Percentiles rank a stretch among this genome's conserved stretches.
Evolutionary conservation across 37 sponge, comb jelly and placozoan species (phyloP).

Genomic region (Ephydatia muelleri): DNA sequence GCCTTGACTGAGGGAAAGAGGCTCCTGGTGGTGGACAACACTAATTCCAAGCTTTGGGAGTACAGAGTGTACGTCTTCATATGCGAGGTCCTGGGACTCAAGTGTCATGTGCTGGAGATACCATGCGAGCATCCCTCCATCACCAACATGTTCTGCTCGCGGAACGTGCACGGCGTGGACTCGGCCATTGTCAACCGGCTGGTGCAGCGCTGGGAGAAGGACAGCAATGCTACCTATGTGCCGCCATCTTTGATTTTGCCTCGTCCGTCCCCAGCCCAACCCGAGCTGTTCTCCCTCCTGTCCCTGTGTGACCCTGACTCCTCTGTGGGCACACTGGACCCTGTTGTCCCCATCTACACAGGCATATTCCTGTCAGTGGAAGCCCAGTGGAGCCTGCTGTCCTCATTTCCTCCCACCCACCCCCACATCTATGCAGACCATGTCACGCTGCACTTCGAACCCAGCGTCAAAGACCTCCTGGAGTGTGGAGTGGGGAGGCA

Average conservation of each 20-base stretch:
- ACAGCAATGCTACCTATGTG: conserved; percentile 47
- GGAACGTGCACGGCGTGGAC: conserved; percentile 69
- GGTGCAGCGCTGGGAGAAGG: conserved; percentile 69
- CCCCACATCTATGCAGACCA: conserved; percentile 55
- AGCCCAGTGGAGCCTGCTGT: conserved; percentile 61
- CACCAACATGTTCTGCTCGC: conserved; percentile 32
- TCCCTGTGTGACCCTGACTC: conserved; percentile 24
- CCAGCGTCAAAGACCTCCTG: conserved; percentile 24
- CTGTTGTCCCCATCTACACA: conserved; percentile 41
- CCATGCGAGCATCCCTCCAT: conserved; percentile 41
- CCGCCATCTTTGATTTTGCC: conserved; percentile 67
- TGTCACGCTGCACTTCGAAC: conserved; percentile 72
- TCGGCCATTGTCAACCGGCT: conserved; percentile 18
- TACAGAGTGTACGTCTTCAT: conserved; percentile 68
- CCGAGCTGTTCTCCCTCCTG: conserved; percentile 15
- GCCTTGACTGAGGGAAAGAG: conserved; percentile 33
- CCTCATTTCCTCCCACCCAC: conserved; percentile 42
- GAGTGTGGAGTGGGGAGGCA: conserved; percentile 39
- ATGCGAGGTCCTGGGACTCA: conserved; percentile 37
- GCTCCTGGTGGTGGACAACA: conserved; percentile 84
- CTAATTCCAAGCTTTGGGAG: conserved; percentile 80
- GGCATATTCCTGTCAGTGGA: conserved; percentile 64
- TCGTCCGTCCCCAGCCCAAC: neutral
- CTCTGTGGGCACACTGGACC: neutral
- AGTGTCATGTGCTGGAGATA: conserved; percentile 62